Evolutionary conservation across 1,140 invertebrate species (phyloP), one percentile per base, ranked within the genome.

Genomic region (Nomia melanderi): DNA sequence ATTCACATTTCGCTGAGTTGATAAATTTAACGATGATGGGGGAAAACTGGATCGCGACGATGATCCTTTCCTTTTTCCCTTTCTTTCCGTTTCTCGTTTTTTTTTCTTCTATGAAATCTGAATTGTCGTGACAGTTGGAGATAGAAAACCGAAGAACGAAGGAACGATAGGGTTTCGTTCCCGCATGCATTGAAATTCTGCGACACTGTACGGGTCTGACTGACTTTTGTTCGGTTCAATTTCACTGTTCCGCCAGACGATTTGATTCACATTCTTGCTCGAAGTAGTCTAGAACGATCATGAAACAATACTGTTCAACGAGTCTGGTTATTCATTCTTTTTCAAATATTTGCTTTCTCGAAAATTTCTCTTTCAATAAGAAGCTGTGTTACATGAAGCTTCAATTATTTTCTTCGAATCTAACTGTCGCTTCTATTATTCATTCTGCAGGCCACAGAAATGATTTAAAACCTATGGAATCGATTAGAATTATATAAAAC

Each of bases 1-100:
- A 67, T 75, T 75, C 64, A 67, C 73, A 75, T 75, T 75, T 75
- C 73, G 63, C 73, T 75, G 73, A 75, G 73, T 75, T 67, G 73
- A 75, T 75, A 57, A 75, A 75, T 67, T 75, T 75, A 75, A 75
- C 73, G 73, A 75, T 64, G 73, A 75, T 53, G 14, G 23, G 59
- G 29, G n/a, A n/a, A 67, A 75, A 75, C 73, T 75, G 33, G 63
- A 36, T 75, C 63, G 64, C 11, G 31, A 75, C 72, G 72, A 75
- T 63, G 63, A 75, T 67, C 72, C 57, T 59, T 23, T 20, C 20
- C 3, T n/a, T 23, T 2, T 17, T 29, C 11, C 20, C 11, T 36
- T 14, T 7, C n/a, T n/a, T n/a, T n/a, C n/a, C n/a, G n/a, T n/a
- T n/a, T n/a, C n/a, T n/a, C n/a, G n/a, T n/a, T n/a, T n/a, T 0